phyloP scores from a whole-genome alignment of 37 sponge, comb jelly and placozoan genomes.

The Geodia barretti region DNA sequence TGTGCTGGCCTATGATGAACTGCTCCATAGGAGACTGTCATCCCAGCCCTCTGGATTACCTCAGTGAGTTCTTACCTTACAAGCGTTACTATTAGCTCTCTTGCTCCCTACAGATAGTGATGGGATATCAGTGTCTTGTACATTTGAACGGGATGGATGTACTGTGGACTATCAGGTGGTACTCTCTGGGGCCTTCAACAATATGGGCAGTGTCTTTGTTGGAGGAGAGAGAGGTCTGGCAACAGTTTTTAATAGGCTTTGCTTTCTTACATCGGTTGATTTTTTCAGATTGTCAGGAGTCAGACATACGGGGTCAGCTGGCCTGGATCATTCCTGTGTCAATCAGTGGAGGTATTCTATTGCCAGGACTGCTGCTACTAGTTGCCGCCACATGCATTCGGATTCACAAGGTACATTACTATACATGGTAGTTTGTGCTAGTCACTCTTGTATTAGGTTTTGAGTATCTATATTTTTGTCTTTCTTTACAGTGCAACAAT shows the following conservation, averaged over 20 bases:
- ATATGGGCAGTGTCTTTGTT: not conserved
- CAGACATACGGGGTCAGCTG: too few species aligned
- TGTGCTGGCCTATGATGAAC: not conserved
- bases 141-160: not conserved
- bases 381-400: constrained; percentile 16
- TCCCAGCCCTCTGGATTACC: not conserved
- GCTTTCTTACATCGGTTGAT: too few species aligned
- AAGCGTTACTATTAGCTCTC: too few species aligned
- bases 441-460: too few species aligned
- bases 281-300: too few species aligned
- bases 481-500: too few species aligned
- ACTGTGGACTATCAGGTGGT: not conserved
- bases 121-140: not conserved
- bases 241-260: too few species aligned
- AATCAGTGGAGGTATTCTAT: constrained; percentile 5
- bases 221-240: not conserved
- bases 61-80: too few species aligned
- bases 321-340: constrained; percentile 29
- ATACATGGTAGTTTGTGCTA: too few species aligned
- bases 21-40: not conserved
- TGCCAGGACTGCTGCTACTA: constrained; percentile 27
- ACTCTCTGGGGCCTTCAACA: not conserved
- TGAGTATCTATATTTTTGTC: too few species aligned
- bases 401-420: too few species aligned
- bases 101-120: not conserved